Percentiles rank a stretch among this genome's conserved stretches.
Evolutionary conservation across 2,888 invertebrate species (phyloP).

Genomic region (Cynaeus angustus): DNA sequence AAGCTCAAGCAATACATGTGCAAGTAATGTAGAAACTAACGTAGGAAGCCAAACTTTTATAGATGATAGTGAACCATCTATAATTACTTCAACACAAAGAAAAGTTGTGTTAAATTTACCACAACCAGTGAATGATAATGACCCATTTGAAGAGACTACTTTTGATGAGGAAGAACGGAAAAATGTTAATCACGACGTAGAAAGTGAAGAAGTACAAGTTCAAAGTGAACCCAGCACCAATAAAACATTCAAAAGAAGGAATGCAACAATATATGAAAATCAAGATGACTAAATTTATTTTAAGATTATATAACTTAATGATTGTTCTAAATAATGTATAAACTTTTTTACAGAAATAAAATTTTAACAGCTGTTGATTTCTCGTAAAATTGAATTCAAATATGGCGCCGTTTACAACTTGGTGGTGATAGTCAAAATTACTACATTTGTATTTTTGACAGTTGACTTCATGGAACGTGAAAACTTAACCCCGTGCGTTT

Average conservation of each 20-base stretch:
- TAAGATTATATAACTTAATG: constrained; percentile 5
- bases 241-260: constrained; percentile 68
- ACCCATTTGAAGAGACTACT: constrained; percentile 3
- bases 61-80: constrained; percentile 23
- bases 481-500: constrained; percentile 59
- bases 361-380: too few relatives aligned
- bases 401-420: background rate
- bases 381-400: background rate
- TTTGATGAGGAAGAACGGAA: background rate
- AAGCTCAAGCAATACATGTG: constrained; percentile 2
- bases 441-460: constrained; percentile 43
- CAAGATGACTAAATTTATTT: constrained; percentile 16
- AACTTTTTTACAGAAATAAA: too few relatives aligned
- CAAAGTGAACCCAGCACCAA: background rate
- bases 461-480: constrained; percentile 60
- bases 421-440: constrained; percentile 9
- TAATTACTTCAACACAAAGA: background rate
- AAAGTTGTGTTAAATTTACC: constrained; percentile 10
- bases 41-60: constrained; percentile 12
- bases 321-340: too few relatives aligned
- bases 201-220: background rate
- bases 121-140: constrained; percentile 11
- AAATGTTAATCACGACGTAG: background rate
- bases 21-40: constrained; percentile 10
- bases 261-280: constrained; percentile 68